These are phyloP conservation scores for Lumbricus terrestris DNA, from an alignment of 2,888 invertebrate genomes.

Conservation along the genomic window DNA sequence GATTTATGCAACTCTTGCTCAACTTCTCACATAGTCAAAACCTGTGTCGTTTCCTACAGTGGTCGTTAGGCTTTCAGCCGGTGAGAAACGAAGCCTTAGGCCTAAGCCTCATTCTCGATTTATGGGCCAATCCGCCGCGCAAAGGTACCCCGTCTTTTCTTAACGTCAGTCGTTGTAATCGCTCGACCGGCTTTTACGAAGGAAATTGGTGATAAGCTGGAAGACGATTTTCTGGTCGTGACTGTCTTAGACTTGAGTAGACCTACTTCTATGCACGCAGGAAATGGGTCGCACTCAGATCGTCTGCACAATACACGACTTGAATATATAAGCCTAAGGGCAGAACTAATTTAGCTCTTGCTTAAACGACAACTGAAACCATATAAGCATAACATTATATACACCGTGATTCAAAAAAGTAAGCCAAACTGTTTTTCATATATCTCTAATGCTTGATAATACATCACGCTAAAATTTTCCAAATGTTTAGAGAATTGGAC, in stretches of 20 bases:
- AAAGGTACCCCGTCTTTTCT: background rate
- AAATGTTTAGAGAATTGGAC: too few relatives aligned
- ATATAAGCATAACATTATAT: background rate
- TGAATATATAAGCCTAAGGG: background rate
- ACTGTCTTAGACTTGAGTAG: background rate
- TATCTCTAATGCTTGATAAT: too few relatives aligned
- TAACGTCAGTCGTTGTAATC: background rate
- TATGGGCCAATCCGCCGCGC: background rate
- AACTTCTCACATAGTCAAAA: background rate
- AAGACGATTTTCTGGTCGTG: background rate
- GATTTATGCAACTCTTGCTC: too few relatives aligned
- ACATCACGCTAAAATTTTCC: too few relatives aligned
- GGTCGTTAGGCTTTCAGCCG: background rate
- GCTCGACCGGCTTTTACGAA: background rate
- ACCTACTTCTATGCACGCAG: background rate
- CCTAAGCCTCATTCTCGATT: background rate
- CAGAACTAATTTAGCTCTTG: background rate
- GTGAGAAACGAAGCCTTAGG: background rate
- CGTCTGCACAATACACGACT: background rate
- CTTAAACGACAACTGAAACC: background rate
- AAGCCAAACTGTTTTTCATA: too few relatives aligned
- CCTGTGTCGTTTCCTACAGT: background rate
- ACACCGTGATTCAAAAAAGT: too few relatives aligned
- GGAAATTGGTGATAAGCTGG: background rate
- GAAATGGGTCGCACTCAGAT: background rate